phyloP scores from a whole-genome alignment of 2,797 vertebrate genomes.

The Enteromius trimaculatus region DNA sequence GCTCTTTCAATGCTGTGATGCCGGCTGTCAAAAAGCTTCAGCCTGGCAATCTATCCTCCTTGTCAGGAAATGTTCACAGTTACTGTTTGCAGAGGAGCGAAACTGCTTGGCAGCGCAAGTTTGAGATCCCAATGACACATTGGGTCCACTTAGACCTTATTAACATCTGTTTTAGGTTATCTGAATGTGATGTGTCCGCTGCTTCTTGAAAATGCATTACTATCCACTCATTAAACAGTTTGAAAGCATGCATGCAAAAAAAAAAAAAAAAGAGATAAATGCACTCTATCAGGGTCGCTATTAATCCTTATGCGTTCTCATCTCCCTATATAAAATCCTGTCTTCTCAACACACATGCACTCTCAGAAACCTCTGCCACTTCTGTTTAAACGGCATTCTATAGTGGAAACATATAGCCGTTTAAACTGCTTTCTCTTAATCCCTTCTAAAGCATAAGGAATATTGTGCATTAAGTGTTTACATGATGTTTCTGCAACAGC shows the following conservation, averaged over 20 bases:
- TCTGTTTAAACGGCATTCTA: neutral
- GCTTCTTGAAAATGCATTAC: neutral
- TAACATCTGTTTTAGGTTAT: neutral
- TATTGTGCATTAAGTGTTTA: neutral
- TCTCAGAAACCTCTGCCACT: neutral
- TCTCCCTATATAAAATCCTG: neutral
- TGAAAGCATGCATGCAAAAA: neutral
- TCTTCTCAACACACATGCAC: neutral
- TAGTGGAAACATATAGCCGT: neutral
- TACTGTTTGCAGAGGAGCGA: neutral
- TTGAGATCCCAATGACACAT: neutral
- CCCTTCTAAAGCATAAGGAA: neutral
- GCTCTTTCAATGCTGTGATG: slow-evolving; percentile 56
- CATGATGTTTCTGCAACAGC: neutral
- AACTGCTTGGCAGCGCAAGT: slow-evolving; percentile 5
- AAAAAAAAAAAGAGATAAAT: neutral
- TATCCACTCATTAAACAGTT: neutral
- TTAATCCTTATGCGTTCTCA: neutral
- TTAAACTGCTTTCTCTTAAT: neutral
- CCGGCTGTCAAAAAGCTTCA: slow-evolving; percentile 27
- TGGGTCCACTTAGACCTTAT: neutral
- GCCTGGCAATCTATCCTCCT: slow-evolving; percentile 1
- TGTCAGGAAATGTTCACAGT: slow-evolving; percentile 13
- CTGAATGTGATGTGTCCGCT: neutral
- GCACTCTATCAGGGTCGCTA: neutral